Evolutionary conservation across 2,113 vertebrate species (phyloP).

Genomic region (Eira barbara): DNA sequence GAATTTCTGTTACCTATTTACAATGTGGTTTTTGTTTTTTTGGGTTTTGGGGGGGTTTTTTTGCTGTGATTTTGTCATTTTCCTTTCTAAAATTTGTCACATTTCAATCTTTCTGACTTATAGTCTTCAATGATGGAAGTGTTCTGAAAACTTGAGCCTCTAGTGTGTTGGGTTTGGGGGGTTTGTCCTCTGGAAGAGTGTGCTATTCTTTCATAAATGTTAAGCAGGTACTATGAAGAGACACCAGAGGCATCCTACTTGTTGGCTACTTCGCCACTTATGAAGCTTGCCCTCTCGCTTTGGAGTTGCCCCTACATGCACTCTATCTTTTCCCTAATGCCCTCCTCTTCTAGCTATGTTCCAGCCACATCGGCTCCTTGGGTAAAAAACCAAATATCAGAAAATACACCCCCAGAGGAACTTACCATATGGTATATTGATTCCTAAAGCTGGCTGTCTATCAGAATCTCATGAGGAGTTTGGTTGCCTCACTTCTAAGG

Average conservation of each 20-base stretch:
- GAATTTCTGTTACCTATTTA: not conserved
- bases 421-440: not conserved
- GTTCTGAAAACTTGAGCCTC: not conserved
- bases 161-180: not conserved
- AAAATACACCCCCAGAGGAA: not conserved
- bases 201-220: not conserved
- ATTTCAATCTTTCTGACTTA: not conserved
- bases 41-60: not conserved
- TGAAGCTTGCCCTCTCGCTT: not conserved
- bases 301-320: not conserved
- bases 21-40: not conserved
- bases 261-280: not conserved
- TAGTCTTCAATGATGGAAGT: not conserved
- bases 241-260: not conserved
- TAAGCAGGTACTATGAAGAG: not conserved
- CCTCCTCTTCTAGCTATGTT: not conserved
- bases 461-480: not conserved
- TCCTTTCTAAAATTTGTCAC: not conserved
- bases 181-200: fast-evolving
- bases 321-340: not conserved
- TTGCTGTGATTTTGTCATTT: not conserved
- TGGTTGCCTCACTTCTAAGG: not conserved
- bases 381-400: not conserved
- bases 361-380: not conserved
- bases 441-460: not conserved